phyloP scores from a whole-genome alignment of 2,888 invertebrate genomes.

The Morpho deidamia region DNA sequence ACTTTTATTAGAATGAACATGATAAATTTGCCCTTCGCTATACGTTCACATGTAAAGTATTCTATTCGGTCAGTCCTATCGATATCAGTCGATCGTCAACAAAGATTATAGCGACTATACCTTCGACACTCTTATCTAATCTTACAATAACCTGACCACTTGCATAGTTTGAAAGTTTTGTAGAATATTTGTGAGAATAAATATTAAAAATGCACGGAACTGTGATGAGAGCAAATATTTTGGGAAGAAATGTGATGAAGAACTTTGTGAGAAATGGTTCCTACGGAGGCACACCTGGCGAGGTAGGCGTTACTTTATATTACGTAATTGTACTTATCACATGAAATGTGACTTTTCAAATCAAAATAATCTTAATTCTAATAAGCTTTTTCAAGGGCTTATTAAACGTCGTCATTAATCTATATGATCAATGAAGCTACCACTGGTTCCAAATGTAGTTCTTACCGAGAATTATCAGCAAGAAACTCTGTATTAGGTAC shows the following conservation, averaged over 20 bases:
- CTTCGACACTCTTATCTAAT: slow-evolving; percentile 51
- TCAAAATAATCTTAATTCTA: too few species aligned
- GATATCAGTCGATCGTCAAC: slow-evolving; percentile 32
- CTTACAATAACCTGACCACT: slow-evolving; percentile 30
- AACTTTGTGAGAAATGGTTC: slow-evolving; percentile 58
- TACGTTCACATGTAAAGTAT: too few species aligned
- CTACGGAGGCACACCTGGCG: slow-evolving; percentile 60
- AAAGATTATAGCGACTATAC: too few species aligned
- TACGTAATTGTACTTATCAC: slow-evolving; percentile 39
- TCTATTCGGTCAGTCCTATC: slow-evolving; percentile 32
- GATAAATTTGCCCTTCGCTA: too few species aligned
- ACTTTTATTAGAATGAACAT: too few species aligned
- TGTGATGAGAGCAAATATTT: slow-evolving; percentile 54
- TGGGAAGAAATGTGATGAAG: slow-evolving; percentile 57
- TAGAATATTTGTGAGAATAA: slow-evolving; percentile 10
- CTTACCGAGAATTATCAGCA: too few species aligned
- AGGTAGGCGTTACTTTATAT: slow-evolving; percentile 44
- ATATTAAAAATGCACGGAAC: slow-evolving; percentile 59
- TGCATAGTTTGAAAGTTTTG: slow-evolving; percentile 1
- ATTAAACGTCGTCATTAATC: too few species aligned
- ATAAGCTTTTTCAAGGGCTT: too few species aligned
- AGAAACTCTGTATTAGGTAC: too few species aligned
- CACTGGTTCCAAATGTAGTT: too few species aligned
- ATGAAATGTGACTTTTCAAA: too few species aligned
- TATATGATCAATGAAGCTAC: too few species aligned